Conservation (phyloP, 2,797 vertebrate species). For the Otolemur crassicaudatus region DNA sequence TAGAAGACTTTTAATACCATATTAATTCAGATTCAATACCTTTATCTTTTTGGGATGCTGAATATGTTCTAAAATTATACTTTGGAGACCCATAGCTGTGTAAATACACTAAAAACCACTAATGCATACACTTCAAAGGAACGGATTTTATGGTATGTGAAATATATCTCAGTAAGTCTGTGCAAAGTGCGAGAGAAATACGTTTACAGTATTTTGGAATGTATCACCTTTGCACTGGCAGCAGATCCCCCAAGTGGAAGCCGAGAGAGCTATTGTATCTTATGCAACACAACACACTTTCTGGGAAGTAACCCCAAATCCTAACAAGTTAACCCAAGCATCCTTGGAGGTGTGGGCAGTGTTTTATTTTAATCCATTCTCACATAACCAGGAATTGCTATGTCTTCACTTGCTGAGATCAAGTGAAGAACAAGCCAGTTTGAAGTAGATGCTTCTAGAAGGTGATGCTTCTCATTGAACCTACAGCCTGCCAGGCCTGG, state of each 20-base stretch:
- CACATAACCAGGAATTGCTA: neutral
- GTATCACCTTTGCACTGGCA: neutral
- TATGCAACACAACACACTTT: neutral
- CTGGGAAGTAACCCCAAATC: neutral
- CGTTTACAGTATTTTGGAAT: neutral
- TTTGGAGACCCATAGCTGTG: neutral
- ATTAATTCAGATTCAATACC: conserved; percentile 44
- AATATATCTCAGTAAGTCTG: neutral
- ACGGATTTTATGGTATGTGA: conserved; percentile 2
- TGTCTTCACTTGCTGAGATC: neutral
- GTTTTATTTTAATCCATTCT: neutral
- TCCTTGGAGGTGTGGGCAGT: neutral
- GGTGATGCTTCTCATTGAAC: neutral
- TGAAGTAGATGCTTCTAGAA: neutral
- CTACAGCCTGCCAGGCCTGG: too few species aligned
- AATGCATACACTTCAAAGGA: neutral
- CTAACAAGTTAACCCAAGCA: neutral
- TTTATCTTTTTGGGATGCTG: neutral
- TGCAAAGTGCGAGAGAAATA: neutral
- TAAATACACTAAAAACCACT: conserved; percentile 18
- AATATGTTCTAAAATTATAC: conserved; percentile 27
- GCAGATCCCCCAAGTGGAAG: neutral
- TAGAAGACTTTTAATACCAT: neutral
- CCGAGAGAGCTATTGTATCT: neutral
- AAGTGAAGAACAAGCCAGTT: neutral